These are phyloP conservation scores for Triplophysa yarkandensis DNA, from an alignment of 2,797 vertebrate genomes.

Conservation along the genomic window DNA sequence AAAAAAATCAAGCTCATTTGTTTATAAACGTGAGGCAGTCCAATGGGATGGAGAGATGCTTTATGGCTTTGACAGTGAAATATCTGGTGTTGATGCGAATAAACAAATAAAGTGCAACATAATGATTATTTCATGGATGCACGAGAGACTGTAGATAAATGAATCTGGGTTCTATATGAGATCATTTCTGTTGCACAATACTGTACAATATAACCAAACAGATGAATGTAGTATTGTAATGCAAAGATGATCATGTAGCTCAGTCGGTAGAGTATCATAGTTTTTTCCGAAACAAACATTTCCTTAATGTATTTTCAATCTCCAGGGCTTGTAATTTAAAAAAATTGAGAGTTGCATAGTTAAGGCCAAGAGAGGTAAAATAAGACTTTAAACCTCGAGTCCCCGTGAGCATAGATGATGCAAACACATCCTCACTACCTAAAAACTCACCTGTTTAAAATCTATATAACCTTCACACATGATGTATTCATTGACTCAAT, in stretches of 20 bases:
- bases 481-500: conserved; percentile 36
- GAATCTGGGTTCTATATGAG: neutral
- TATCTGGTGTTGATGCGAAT: conserved; percentile 20
- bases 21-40: conserved; percentile 39
- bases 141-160: neutral
- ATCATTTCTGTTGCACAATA: too few relatives aligned
- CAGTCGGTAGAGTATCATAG: too few relatives aligned
- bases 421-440: neutral
- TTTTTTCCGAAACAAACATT: too few relatives aligned
- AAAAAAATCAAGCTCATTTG: conserved; percentile 34
- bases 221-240: neutral
- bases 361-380: neutral
- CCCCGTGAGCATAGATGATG: neutral
- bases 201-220: neutral
- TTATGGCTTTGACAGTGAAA: conserved; percentile 34
- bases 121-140: neutral
- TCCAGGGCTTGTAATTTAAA: neutral
- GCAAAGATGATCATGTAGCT: neutral
- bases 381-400: neutral
- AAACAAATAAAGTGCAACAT: too few relatives aligned
- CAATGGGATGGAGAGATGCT: conserved; percentile 38
- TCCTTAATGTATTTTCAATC: neutral
- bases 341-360: neutral
- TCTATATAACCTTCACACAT: conserved; percentile 31
- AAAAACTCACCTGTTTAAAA: conserved; percentile 9